Evolutionary conservation across 2,113 vertebrate species (phyloP).

Genomic region (Dromas ardeola): DNA sequence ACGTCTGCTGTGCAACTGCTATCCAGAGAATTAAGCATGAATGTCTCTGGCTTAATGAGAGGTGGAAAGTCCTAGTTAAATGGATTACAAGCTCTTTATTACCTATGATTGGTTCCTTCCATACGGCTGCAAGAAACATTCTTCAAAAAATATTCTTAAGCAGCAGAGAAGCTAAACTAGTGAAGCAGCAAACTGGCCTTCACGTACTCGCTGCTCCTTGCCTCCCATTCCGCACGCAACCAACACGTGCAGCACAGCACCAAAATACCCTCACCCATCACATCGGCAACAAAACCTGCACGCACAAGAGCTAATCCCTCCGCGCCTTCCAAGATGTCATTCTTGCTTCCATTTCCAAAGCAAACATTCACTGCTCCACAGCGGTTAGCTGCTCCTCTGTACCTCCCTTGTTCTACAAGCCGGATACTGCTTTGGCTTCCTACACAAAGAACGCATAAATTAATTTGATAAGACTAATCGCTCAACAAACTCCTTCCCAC

Average conservation of each 20-base stretch:
- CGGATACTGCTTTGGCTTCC: background rate
- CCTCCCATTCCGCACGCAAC: background rate
- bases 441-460: background rate
- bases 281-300: accelerated
- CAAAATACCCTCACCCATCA: background rate
- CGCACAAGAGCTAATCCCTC: background rate
- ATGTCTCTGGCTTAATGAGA: conserved; percentile 19
- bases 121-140: background rate
- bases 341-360: background rate
- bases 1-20: conserved; percentile 18
- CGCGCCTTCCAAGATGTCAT: background rate
- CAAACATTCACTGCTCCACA: background rate
- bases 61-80: conserved; percentile 53
- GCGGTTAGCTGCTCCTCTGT: background rate
- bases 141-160: background rate
- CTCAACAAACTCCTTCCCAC: background rate
- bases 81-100: conserved; percentile 40
- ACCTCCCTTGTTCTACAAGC: background rate
- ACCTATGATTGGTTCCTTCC: conserved; percentile 42
- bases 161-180: background rate
- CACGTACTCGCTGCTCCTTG: background rate
- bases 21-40: conserved; percentile 14
- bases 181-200: background rate
- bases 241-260: background rate
- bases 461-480: background rate